Evolutionary conservation across 2,888 invertebrate genomes (phyloP).

Genomic region (Malthinus seriepunctatus): DNA sequence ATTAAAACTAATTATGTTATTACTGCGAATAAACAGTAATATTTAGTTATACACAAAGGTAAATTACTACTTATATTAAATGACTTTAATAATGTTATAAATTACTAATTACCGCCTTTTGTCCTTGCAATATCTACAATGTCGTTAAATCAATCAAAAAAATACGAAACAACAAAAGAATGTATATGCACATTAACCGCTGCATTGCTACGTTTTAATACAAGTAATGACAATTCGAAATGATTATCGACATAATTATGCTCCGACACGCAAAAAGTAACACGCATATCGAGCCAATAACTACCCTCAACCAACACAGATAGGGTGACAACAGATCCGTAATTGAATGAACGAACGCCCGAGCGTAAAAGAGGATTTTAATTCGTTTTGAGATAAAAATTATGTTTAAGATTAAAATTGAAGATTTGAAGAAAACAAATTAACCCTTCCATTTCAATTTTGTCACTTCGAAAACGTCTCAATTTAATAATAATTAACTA

Average conservation of each 20-base stretch:
- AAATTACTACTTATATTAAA: conserved; percentile 21
- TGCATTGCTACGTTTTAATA: conserved; percentile 45
- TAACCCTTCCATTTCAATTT: too few species aligned
- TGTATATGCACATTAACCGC: conserved; percentile 38
- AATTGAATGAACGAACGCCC: conserved; percentile 14
- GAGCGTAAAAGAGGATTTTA: too few species aligned
- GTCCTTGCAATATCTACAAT: conserved; percentile 32
- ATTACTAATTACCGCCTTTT: conserved; percentile 34
- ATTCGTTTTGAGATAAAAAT: too few species aligned
- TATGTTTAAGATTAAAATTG: too few species aligned
- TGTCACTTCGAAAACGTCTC: too few species aligned
- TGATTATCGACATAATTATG: conserved; percentile 49
- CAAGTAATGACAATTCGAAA: conserved; percentile 50
- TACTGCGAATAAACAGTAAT: conserved; percentile 25
- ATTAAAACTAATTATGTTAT: conserved; percentile 13
- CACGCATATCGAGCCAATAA: conserved; percentile 37
- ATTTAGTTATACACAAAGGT: conserved; percentile 19
- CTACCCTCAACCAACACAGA: conserved; percentile 25
- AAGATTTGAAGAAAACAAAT: too few species aligned
- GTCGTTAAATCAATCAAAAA: conserved; percentile 36
- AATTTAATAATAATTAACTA: too few species aligned
- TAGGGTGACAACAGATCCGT: conserved; percentile 25
- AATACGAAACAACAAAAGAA: conserved; percentile 32
- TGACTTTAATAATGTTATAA: conserved; percentile 28
- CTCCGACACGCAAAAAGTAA: conserved; percentile 41